phyloP scores from a whole-genome alignment of 2,888 invertebrate genomes.

The Parthenolecanium corni region DNA sequence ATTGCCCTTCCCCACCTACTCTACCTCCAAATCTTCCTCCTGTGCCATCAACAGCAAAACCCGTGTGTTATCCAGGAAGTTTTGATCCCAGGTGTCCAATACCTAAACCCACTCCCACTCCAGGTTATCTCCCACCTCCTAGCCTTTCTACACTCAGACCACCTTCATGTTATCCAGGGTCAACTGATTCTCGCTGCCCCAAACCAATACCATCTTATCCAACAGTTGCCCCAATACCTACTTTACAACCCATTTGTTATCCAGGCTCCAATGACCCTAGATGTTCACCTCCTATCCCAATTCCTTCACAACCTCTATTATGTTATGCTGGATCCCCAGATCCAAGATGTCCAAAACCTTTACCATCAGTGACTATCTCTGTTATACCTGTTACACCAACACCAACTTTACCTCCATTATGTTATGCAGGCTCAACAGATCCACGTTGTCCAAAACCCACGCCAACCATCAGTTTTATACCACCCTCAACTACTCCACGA shows the following conservation, averaged over 20 bases:
- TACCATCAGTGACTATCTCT: conserved; percentile 32
- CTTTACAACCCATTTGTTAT: conserved; percentile 34
- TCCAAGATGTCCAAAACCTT: conserved; percentile 35
- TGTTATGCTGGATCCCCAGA: conserved; percentile 37
- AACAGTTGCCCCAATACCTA: conserved; percentile 32
- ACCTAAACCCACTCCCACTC: conserved; percentile 25
- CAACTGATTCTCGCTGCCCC: conserved; percentile 34
- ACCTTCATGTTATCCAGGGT: conserved; percentile 27
- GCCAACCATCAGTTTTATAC: conserved; percentile 15
- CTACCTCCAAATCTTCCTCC: conserved; percentile 34
- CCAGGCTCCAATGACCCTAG: conserved; percentile 38
- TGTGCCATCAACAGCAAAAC: conserved; percentile 34
- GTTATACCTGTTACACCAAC: conserved; percentile 25
- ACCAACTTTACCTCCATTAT: conserved; percentile 35
- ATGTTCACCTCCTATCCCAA: conserved; percentile 34
- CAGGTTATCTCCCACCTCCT: neutral
- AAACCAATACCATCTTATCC: conserved; percentile 13
- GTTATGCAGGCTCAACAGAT: conserved; percentile 34
- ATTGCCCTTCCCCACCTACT: conserved; percentile 35
- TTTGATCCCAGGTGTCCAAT: conserved; percentile 38
- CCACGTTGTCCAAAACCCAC: conserved; percentile 32
- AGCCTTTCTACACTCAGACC: conserved; percentile 32
- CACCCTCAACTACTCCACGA: conserved; percentile 31
- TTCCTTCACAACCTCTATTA: conserved; percentile 37
- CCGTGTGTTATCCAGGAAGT: conserved; percentile 41